Percentiles rank a stretch among this genome's conserved stretches.
phyloP scores from a whole-genome alignment of 2,113 vertebrate species.

The Embiotoca jacksoni region DNA sequence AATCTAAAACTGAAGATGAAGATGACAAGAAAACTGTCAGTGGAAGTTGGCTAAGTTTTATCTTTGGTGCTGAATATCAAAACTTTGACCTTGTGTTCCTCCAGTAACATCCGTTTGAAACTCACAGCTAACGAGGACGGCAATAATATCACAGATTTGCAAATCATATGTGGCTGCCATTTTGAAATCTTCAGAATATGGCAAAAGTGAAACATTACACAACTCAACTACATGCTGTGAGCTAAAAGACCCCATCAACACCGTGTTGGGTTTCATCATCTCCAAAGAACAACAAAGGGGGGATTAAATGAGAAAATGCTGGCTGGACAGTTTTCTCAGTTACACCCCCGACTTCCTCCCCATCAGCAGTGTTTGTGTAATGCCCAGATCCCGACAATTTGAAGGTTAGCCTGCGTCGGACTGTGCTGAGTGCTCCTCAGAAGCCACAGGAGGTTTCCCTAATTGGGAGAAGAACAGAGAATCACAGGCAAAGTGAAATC shows the following conservation, averaged over 20 bases:
- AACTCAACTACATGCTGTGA: slow-evolving; percentile 11
- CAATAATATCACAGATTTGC: background rate
- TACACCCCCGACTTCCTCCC: slow-evolving; percentile 11
- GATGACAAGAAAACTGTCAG: too few relatives aligned
- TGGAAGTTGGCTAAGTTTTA: too few relatives aligned
- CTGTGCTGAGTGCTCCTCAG: slow-evolving; percentile 45
- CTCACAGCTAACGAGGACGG: background rate
- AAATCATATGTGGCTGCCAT: background rate
- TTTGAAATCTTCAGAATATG: background rate
- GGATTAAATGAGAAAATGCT: background rate
- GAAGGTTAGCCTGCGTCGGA: slow-evolving; percentile 41
- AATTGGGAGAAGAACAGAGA: slow-evolving; percentile 68
- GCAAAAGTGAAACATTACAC: slow-evolving; percentile 21
- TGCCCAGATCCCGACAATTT: slow-evolving; percentile 28
- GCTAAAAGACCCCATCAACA: slow-evolving; percentile 28
- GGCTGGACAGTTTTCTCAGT: slow-evolving; percentile 15
- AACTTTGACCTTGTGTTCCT: too few relatives aligned
- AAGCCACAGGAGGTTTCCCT: slow-evolving; percentile 49
- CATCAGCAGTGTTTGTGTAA: slow-evolving; percentile 57
- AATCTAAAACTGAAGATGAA: too few relatives aligned
- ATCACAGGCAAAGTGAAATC: slow-evolving; percentile 48
- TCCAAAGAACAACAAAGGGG: background rate
- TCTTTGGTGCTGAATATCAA: too few relatives aligned
- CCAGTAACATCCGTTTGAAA: background rate
- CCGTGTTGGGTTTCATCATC: slow-evolving; percentile 24